phyloP scores from a whole-genome alignment of 2,113 vertebrate species.

The Himantopus leucocephalus region DNA sequence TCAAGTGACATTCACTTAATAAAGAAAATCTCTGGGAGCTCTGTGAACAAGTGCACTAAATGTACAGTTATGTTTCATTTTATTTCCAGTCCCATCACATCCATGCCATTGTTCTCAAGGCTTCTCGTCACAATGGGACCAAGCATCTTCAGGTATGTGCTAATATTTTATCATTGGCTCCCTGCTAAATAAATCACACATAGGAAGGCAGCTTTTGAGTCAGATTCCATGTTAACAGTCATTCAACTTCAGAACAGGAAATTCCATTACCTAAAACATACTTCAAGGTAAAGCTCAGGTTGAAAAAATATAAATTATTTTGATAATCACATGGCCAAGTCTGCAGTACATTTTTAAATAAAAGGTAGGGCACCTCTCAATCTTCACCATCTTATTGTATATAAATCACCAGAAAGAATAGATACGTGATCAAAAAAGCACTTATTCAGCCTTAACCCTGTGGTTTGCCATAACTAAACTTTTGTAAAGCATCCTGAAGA shows the following conservation, averaged over 20 bases:
- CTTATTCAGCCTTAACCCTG: not conserved
- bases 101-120: not conserved
- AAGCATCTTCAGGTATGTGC: not conserved
- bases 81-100: not conserved
- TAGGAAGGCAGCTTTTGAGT: not conserved
- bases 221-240: not conserved
- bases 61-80: not conserved
- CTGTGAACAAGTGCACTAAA: not conserved
- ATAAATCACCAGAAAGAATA: not conserved
- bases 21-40: not conserved
- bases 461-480: not conserved
- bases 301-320: not conserved
- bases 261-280: not conserved
- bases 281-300: not conserved
- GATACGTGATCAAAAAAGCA: not conserved
- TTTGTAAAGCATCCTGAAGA: not conserved
- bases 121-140: not conserved
- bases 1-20: conserved; percentile 39
- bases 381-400: not conserved
- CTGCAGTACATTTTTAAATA: not conserved
- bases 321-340: not conserved
- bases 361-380: not conserved
- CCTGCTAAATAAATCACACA: not conserved
- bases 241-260: not conserved
- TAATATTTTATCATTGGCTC: not conserved